A percentile compares a stretch with the other conserved stretches of the same genome.
Evolutionary conservation across 2,888 invertebrate genomes (phyloP).

Genomic region (Imbricaverruca yamaguchii): DNA sequence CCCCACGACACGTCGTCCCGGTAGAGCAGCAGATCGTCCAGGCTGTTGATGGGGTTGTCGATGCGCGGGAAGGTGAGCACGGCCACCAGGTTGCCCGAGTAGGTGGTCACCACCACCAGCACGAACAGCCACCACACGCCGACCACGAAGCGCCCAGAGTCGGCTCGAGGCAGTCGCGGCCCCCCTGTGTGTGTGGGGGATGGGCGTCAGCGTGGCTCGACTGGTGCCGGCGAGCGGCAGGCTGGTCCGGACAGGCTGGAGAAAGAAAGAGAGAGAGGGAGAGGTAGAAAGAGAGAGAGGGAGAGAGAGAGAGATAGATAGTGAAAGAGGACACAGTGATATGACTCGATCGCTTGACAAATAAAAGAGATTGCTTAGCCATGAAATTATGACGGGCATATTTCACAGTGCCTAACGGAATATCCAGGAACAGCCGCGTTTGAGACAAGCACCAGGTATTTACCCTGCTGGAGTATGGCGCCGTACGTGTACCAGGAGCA

Average conservation of each 20-base stretch:
- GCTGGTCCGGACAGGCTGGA: no score
- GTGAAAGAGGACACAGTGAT: no score
- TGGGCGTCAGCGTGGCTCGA: no score
- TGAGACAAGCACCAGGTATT: neutral
- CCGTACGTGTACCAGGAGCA: constrained; percentile 86
- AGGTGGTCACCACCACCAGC: constrained; percentile 78
- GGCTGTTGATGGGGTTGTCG: constrained; percentile 59
- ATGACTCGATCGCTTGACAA: no score
- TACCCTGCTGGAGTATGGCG: constrained; percentile 82
- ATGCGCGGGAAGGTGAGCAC: constrained; percentile 73
- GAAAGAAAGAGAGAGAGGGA: no score
- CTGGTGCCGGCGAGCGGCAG: no score
- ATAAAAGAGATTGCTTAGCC: no score
- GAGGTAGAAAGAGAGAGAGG: no score
- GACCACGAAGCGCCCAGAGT: constrained; percentile 75
- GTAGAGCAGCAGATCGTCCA: constrained; percentile 54
- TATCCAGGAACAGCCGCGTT: no score
- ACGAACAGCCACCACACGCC: constrained; percentile 91
- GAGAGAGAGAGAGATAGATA: no score
- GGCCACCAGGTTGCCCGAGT: constrained; percentile 85
- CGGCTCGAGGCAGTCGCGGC: constrained; percentile 72
- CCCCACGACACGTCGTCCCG: constrained; percentile 60
- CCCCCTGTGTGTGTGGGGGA: constrained; percentile 54
- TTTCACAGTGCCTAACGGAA: no score
- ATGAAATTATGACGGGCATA: no score